Conservation (phyloP, 2,888 invertebrate species). For the Helobdella robusta region DNA sequence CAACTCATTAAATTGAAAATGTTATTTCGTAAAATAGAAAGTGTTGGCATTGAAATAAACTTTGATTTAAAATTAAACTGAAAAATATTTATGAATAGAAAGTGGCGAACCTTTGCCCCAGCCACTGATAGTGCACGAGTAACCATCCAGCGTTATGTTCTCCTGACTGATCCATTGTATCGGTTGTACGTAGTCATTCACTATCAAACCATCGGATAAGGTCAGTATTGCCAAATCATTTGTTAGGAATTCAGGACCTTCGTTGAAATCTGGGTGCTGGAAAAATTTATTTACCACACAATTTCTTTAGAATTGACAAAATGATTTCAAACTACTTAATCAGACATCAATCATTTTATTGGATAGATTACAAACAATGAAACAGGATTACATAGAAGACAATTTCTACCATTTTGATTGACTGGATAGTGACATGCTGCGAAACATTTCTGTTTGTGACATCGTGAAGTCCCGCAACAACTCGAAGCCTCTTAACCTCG, state of each 20-base stretch:
- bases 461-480: constrained; percentile 6
- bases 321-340: no score
- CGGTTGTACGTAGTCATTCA: not conserved
- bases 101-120: constrained; percentile 5
- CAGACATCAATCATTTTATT: no score
- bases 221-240: constrained; percentile 10
- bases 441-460: not conserved
- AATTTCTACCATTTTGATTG: not conserved
- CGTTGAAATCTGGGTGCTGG: not conserved
- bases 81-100: not conserved
- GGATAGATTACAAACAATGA: no score
- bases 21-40: no score
- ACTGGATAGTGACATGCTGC: not conserved
- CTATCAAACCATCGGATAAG: not conserved
- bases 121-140: not conserved
- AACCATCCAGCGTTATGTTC: constrained; percentile 1
- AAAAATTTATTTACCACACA: not conserved
- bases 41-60: not conserved
- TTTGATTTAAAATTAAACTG: not conserved
- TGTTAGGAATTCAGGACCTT: not conserved
- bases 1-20: no score
- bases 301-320: not conserved
- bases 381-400: no score
- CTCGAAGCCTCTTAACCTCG: not conserved
- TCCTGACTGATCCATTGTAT: not conserved